Conservation (phyloP, 2,113 vertebrate genomes). For the Halichoeres trimaculatus region DNA sequence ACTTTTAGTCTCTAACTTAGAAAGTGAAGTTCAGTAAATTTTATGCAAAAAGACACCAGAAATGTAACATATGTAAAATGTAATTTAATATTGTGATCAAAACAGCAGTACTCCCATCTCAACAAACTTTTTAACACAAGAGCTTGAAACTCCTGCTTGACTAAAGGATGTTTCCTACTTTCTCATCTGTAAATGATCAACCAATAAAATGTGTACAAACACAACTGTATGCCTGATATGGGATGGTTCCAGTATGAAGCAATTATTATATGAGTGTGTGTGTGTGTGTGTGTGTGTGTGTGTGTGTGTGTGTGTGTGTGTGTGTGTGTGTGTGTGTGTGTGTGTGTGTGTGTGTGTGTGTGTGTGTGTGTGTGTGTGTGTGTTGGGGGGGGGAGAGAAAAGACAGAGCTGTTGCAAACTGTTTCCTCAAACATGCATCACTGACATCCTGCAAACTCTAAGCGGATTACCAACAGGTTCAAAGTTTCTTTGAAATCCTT, state of each 20-base stretch:
- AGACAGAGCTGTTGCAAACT: conserved; percentile 4
- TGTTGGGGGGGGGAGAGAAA: neutral
- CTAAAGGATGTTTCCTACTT: neutral
- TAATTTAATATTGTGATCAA: too few relatives aligned
- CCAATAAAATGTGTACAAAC: conserved; percentile 34
- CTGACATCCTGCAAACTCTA: conserved; percentile 69
- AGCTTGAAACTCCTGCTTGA: neutral
- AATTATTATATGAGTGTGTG: neutral
- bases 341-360: neutral
- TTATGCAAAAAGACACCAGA: too few relatives aligned
- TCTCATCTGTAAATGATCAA: neutral
- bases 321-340: neutral
- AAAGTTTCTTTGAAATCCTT: conserved; percentile 86
- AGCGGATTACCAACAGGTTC: conserved; percentile 85
- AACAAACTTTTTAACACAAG: too few relatives aligned
- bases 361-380: neutral
- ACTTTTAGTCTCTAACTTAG: too few relatives aligned
- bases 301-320: neutral
- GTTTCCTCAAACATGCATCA: conserved; percentile 38
- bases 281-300: conserved; percentile 3
- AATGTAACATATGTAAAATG: too few relatives aligned
- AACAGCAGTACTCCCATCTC: too few relatives aligned
- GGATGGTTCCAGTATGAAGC: too few relatives aligned
- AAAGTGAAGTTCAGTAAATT: too few relatives aligned
- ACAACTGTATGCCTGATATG: neutral